phyloP scores from a whole-genome alignment of 2,888 invertebrate species.

The Dasypolia templi region DNA sequence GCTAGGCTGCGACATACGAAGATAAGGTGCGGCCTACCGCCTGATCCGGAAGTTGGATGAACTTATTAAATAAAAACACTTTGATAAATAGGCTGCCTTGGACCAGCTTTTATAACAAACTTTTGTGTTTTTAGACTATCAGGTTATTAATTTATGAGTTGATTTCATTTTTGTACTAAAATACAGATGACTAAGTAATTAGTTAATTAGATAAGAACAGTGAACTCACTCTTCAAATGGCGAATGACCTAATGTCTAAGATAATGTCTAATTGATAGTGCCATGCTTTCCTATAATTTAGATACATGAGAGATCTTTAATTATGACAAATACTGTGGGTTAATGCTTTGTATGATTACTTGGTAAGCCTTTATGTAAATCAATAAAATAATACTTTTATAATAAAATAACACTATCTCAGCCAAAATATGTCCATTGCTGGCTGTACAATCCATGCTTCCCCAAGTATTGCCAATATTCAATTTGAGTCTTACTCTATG shows the following conservation, averaged over 20 bases:
- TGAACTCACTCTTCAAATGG: slow-evolving; percentile 27
- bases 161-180: slow-evolving; percentile 1
- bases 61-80: background rate
- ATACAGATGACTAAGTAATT: slow-evolving; percentile 13
- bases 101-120: slow-evolving; percentile 11
- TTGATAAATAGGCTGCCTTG: background rate
- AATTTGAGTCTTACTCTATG: background rate
- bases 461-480: background rate
- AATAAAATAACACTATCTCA: too few relatives aligned
- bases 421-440: background rate
- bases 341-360: too few relatives aligned
- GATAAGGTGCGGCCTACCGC: slow-evolving; percentile 5
- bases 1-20: background rate
- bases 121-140: background rate
- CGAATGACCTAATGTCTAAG: slow-evolving; percentile 35
- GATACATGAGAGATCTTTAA: too few relatives aligned
- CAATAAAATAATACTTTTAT: too few relatives aligned
- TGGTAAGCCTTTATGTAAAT: too few relatives aligned
- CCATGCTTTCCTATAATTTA: too few relatives aligned
- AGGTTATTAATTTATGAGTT: slow-evolving; percentile 11
- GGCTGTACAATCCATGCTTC: background rate
- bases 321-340: too few relatives aligned
- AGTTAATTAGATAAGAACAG: slow-evolving; percentile 13
- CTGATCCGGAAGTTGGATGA: background rate
- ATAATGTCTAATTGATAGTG: too few relatives aligned